Evolutionary conservation across 2,113 vertebrate species (phyloP).

Genomic region (Tragelaphus scriptus): DNA sequence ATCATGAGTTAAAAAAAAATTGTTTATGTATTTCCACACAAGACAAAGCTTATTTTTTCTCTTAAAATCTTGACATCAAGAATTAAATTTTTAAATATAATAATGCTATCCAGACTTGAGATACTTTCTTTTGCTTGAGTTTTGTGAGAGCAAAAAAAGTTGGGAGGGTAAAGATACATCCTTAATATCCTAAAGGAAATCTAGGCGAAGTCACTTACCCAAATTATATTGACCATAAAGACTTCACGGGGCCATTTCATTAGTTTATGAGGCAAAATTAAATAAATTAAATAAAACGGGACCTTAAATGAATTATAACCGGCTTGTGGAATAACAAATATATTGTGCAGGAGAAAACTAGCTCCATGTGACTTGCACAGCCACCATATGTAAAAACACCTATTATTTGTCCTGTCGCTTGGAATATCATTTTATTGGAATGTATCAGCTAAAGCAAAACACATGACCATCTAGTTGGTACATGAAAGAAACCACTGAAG

Average conservation of each 20-base stretch:
- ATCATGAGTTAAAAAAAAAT: too few relatives aligned
- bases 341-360: slow-evolving; percentile 79
- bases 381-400: slow-evolving; percentile 77
- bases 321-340: slow-evolving; percentile 78
- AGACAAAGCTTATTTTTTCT: neutral
- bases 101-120: neutral
- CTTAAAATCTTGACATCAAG: neutral
- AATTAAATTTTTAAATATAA: neutral
- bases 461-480: slow-evolving; percentile 82
- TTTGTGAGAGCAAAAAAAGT: neutral
- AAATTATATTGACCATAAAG: slow-evolving; percentile 72
- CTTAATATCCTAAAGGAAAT: slow-evolving; percentile 70
- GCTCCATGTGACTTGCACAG: slow-evolving; percentile 77
- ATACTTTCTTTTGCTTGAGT: neutral
- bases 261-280: slow-evolving; percentile 77
- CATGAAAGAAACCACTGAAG: slow-evolving; percentile 82
- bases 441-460: slow-evolving; percentile 85
- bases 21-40: too few relatives aligned
- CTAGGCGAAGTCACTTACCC: slow-evolving; percentile 42
- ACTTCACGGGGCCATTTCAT: slow-evolving; percentile 74
- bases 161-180: neutral
- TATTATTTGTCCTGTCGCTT: slow-evolving; percentile 83
- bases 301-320: slow-evolving; percentile 77
- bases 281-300: slow-evolving; percentile 75
- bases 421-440: slow-evolving; percentile 90